Evolutionary conservation across 2,797 vertebrate genomes (phyloP).

Genomic region (Chloroceryle amazona): DNA sequence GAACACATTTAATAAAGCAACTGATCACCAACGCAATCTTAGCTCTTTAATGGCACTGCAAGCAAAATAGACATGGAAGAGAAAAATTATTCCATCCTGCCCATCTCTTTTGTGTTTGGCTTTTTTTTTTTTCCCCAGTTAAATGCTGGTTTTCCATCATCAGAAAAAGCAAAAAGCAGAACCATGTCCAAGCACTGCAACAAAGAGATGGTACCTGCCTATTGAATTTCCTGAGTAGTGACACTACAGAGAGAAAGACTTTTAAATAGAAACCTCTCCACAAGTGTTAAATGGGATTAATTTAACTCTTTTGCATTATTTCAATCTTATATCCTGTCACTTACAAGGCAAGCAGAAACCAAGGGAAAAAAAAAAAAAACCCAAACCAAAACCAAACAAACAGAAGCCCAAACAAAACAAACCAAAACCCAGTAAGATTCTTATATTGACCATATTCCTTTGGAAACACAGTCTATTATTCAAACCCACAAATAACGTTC

Average conservation of each 20-base stretch:
- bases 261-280: slow-evolving; percentile 60
- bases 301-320: slow-evolving; percentile 58
- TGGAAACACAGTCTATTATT: background rate
- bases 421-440: background rate
- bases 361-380: too few species aligned
- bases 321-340: background rate
- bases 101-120: background rate
- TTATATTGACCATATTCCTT: slow-evolving; percentile 1
- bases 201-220: slow-evolving; percentile 65
- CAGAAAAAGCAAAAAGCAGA: slow-evolving; percentile 9
- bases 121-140: background rate
- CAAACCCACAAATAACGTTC: slow-evolving; percentile 29
- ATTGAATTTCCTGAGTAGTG: slow-evolving; percentile 66
- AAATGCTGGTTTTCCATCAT: background rate
- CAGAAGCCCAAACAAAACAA: too few species aligned
- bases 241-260: background rate
- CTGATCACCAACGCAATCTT: background rate
- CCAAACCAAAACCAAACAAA: too few species aligned
- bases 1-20: background rate
- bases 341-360: background rate
- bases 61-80: background rate
- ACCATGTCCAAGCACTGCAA: background rate
- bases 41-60: background rate
- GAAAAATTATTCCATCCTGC: background rate
- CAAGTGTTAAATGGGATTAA: slow-evolving; percentile 59